These are phyloP conservation scores for Cheirogaleus major DNA, from an alignment of 2,797 vertebrate species.

Conservation along the genomic window DNA sequence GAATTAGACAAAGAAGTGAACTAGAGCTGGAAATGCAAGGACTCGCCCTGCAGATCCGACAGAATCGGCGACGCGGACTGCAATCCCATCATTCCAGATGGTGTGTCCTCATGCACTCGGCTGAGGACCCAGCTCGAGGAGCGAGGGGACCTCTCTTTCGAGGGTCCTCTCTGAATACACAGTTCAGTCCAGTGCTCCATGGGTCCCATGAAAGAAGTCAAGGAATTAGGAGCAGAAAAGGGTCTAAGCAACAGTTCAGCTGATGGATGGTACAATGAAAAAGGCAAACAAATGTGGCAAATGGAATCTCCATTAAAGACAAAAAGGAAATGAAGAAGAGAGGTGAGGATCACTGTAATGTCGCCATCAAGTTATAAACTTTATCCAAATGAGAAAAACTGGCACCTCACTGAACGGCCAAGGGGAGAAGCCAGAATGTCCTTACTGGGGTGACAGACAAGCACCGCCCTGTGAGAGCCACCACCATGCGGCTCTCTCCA, in stretches of 20 bases:
- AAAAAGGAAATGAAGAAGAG: background rate
- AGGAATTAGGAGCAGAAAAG: background rate
- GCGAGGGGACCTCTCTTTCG: fast-evolving
- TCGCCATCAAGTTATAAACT: no score
- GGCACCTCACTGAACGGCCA: background rate
- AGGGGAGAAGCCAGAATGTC: background rate
- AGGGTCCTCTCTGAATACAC: background rate
- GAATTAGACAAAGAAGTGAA: background rate
- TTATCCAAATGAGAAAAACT: background rate
- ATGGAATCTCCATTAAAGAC: background rate
- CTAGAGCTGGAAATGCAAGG: background rate
- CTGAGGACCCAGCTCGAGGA: background rate
- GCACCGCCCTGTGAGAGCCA: background rate
- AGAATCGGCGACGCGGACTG: background rate
- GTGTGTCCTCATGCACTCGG: background rate
- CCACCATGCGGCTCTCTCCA: background rate
- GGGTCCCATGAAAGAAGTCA: background rate
- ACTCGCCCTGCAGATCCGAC: background rate
- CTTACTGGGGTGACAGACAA: no score
- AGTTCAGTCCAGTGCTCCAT: background rate
- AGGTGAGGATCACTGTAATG: background rate
- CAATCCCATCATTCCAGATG: background rate
- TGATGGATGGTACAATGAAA: background rate
- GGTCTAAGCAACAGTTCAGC: background rate
- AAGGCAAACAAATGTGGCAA: background rate